Evolutionary conservation across 2,797 vertebrate species (phyloP), one percentile per base, ranked within the genome.

Genomic region (Ibycter americanus): DNA sequence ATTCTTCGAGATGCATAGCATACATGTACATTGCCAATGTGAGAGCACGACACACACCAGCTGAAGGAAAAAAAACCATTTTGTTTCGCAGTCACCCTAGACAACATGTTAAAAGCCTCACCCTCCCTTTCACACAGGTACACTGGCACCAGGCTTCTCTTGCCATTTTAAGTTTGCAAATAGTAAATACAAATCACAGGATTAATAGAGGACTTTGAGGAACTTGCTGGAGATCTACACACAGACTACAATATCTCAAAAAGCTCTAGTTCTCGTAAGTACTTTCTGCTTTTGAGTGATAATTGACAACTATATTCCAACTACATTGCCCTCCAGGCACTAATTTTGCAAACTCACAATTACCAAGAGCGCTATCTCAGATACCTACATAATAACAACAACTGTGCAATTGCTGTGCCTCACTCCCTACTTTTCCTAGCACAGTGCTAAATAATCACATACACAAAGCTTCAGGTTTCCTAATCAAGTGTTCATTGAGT

Each of bases 101-200:
- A 49, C 19, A 26, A 32, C 4, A 1, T 4, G 6, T 11, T 11
- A 71, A 38, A 20, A 49, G 47, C 44, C 29, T 25, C 42, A 26
- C 58, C 40, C 58, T 71, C 51, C 71, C 23, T 72, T 23, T 38
- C 46, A 25, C 25, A 29, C 0, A 0, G 11, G 8, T 29, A 26
- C 25, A 12, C 15, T 18, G 15, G 15, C 46, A 72, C 6, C 2
- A 4, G 44, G 40, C 72, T 54, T 47, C 19, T 40, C 25, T 51
- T 36, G 42, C 20, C 27, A 29, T 44, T 25, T 20, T 14, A 27
- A 36, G 14, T 55, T 59, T 55, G 40, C 44, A 44, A 44, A 44
- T 25, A 13, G 71, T 63, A 71, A 51, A 71, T n/a, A 73, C 34
- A 71, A 66, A 22, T 42, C 46, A 61, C 38, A 55, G 15, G 61